Evolutionary conservation across 2,888 invertebrate genomes (phyloP).

Genomic region (Agrilus biguttatus): DNA sequence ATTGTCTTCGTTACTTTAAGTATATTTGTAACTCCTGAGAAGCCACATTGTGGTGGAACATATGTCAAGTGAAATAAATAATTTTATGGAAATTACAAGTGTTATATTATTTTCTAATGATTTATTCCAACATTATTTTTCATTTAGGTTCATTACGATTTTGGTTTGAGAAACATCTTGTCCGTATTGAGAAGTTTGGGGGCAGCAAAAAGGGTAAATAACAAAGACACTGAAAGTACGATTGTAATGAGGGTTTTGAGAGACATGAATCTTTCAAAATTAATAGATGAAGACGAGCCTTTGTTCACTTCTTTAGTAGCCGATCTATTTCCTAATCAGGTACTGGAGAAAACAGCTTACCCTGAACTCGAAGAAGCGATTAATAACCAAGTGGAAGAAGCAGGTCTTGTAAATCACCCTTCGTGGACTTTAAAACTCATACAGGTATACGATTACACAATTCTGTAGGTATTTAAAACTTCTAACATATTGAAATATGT

Average conservation of each 20-base stretch:
- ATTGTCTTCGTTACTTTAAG: too few species aligned
- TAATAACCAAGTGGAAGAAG: conserved; percentile 63
- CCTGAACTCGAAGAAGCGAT: conserved; percentile 82
- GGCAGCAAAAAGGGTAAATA: conserved; percentile 80
- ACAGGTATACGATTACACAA: conserved; percentile 39
- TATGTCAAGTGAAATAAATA: too few species aligned
- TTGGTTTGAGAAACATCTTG: conserved; percentile 87
- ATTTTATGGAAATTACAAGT: too few species aligned
- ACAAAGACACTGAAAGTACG: conserved; percentile 85
- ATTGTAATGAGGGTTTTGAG: conserved; percentile 94
- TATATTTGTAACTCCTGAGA: too few species aligned
- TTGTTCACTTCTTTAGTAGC: conserved; percentile 92
- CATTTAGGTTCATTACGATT: conserved; percentile 87
- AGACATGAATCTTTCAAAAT: conserved; percentile 94
- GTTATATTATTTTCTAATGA: too few species aligned
- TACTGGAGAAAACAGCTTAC: conserved; percentile 82
- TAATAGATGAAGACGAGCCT: conserved; percentile 95
- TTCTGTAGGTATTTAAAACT: too few species aligned
- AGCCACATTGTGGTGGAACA: too few species aligned
- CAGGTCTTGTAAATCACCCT: conserved; percentile 77
- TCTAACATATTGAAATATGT: neutral
- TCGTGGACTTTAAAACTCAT: conserved; percentile 91
- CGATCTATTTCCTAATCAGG: conserved; percentile 91
- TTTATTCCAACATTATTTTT: neutral
- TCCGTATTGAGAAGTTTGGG: conserved; percentile 88